Evolutionary conservation across 2,888 invertebrate genomes (phyloP).

Genomic region (Plagodis dolabraria): DNA sequence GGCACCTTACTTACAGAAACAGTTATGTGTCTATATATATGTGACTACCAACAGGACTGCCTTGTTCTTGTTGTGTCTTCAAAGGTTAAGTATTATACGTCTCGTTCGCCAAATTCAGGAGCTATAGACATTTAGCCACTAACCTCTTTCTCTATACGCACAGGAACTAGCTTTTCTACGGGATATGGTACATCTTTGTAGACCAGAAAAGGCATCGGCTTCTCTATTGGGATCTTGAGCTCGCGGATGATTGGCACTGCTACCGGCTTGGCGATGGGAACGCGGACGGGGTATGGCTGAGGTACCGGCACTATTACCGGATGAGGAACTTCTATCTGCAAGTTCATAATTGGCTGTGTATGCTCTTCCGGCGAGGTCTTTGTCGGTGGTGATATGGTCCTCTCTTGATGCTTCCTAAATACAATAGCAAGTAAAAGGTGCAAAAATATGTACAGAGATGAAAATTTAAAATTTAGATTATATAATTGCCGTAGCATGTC

Average conservation of each 20-base stretch:
- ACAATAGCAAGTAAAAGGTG: background rate
- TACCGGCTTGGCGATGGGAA: slow-evolving; percentile 89
- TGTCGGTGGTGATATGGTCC: background rate
- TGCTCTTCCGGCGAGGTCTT: slow-evolving; percentile 11
- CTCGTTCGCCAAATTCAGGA: background rate
- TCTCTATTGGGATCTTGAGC: slow-evolving; percentile 84
- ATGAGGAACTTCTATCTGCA: slow-evolving; percentile 89
- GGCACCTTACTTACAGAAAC: too few relatives aligned
- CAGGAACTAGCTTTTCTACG: slow-evolving; percentile 90
- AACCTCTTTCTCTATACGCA: slow-evolving; percentile 89
- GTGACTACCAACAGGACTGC: too few relatives aligned
- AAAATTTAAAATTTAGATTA: too few relatives aligned
- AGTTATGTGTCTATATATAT: too few relatives aligned
- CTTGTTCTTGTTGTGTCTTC: too few relatives aligned
- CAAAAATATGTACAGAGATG: background rate
- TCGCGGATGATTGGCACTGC: slow-evolving; percentile 87
- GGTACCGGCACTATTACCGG: slow-evolving; percentile 91
- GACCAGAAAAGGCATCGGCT: slow-evolving; percentile 88
- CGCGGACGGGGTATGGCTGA: slow-evolving; percentile 90
- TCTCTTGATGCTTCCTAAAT: background rate
- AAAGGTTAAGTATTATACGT: background rate
- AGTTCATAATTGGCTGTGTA: slow-evolving; percentile 46
- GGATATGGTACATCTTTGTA: slow-evolving; percentile 89
- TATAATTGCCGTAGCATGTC: too few relatives aligned
- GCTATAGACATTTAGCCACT: slow-evolving; percentile 40